A percentile compares a stretch with the other conserved stretches of the same genome.
phyloP scores from a whole-genome alignment of 2,797 vertebrate species.

The Liparis tanakae region DNA sequence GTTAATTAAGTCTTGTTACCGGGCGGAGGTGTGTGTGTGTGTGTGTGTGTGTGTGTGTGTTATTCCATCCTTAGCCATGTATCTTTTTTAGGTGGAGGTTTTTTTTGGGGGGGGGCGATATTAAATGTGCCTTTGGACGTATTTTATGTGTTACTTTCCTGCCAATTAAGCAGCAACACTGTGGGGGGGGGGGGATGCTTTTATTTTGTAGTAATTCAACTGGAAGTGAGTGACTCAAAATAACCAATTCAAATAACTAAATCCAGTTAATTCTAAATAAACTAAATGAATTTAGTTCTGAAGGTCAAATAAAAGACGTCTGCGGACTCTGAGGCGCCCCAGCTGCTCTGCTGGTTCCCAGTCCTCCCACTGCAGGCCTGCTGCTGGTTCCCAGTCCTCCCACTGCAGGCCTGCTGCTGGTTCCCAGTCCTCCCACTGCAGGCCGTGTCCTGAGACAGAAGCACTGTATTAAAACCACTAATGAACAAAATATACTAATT shows the following conservation, averaged over 20 bases:
- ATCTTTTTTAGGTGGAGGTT: conserved; percentile 2
- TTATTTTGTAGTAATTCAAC: no score
- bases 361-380: background rate
- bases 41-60: background rate
- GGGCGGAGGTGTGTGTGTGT: background rate
- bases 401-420: background rate
- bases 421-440: background rate
- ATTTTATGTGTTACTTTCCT: conserved; percentile 29
- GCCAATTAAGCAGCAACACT: conserved; percentile 28
- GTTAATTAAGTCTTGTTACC: conserved; percentile 28
- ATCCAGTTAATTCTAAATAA: no score
- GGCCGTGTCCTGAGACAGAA: conserved; percentile 43
- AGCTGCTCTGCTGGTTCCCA: background rate
- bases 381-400: conserved; percentile 7
- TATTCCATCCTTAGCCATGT: conserved; percentile 15
- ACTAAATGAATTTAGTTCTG: no score
- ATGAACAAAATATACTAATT: conserved; percentile 73
- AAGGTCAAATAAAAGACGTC: no score
- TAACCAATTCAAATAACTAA: no score
- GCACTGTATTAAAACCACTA: conserved; percentile 80
- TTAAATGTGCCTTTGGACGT: conserved; percentile 68
- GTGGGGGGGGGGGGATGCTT: background rate
- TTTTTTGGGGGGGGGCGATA: conserved; percentile 36
- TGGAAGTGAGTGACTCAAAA: background rate
- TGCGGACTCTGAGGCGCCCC: no score